phyloP scores from a whole-genome alignment of 2,113 vertebrate species.

The Rynchops niger region DNA sequence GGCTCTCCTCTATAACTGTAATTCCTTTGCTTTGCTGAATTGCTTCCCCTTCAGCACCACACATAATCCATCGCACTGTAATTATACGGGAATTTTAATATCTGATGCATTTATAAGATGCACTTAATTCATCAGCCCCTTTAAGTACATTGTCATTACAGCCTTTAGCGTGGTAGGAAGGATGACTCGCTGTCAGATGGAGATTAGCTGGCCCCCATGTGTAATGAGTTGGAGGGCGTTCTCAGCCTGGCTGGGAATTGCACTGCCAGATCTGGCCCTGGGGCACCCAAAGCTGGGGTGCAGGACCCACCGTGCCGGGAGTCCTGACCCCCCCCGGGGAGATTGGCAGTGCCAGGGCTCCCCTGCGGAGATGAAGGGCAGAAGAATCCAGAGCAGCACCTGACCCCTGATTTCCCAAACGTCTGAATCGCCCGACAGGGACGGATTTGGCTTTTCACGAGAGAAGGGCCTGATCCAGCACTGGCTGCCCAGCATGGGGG shows the following conservation, averaged over 20 bases:
- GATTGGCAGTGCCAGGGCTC: background rate
- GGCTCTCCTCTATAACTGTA: background rate
- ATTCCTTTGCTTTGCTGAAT: background rate
- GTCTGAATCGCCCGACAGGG: background rate
- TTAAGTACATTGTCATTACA: slow-evolving; percentile 3
- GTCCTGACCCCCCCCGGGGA: rapidly evolving
- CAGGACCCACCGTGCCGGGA: rapidly evolving
- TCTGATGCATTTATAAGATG: slow-evolving; percentile 53
- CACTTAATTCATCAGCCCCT: slow-evolving; percentile 60
- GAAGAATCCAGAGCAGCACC: background rate
- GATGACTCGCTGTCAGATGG: slow-evolving; percentile 54
- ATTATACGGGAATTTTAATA: slow-evolving; percentile 52
- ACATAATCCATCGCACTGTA: slow-evolving; percentile 44
- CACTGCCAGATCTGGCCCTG: background rate
- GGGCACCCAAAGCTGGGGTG: background rate
- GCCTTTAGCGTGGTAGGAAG: background rate
- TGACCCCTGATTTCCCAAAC: background rate
- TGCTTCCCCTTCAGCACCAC: slow-evolving; percentile 43
- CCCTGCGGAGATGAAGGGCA: background rate
- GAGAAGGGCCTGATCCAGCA: background rate
- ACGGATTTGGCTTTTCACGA: background rate
- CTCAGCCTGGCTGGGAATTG: background rate
- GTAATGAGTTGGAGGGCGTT: background rate
- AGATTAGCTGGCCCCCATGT: slow-evolving; percentile 34
- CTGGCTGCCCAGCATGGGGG: background rate